phyloP scores from a whole-genome alignment of 2,888 invertebrate species.

The Ichneumoninae sp. region DNA sequence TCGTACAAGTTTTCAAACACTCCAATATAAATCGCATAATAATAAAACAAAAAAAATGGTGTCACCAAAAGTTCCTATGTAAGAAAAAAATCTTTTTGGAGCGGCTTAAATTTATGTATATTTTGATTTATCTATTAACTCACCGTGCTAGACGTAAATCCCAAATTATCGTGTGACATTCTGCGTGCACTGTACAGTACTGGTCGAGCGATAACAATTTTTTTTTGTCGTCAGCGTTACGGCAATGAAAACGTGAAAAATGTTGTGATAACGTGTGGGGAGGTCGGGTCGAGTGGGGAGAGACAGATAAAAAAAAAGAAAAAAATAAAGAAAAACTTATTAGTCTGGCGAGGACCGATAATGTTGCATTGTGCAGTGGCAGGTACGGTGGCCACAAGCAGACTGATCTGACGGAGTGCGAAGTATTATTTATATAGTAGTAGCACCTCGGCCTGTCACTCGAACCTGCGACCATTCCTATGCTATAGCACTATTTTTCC shows the following conservation, averaged over 20 bases:
- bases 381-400: slow-evolving; percentile 82
- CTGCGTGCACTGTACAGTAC: slow-evolving; percentile 48
- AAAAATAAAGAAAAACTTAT: slow-evolving; percentile 3
- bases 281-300: not conserved
- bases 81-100: too few relatives aligned
- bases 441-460: slow-evolving; percentile 60
- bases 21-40: not conserved
- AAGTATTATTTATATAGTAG: slow-evolving; percentile 82
- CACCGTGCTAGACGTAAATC: slow-evolving; percentile 81
- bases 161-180: slow-evolving; percentile 82
- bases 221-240: not conserved
- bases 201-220: slow-evolving; percentile 1
- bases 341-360: slow-evolving; percentile 62
- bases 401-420: slow-evolving; percentile 81
- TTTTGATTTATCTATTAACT: slow-evolving; percentile 66
- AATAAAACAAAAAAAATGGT: not conserved
- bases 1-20: not conserved
- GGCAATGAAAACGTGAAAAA: not conserved
- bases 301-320: slow-evolving; percentile 16
- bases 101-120: not conserved
- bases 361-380: slow-evolving; percentile 74
- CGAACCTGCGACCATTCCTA: slow-evolving; percentile 60
- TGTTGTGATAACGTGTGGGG: not conserved
- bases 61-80: too few relatives aligned
- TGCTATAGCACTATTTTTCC: slow-evolving; percentile 2